A percentile compares a stretch with the other conserved stretches of the same genome.
phyloP scores from a whole-genome alignment of 2,113 vertebrate genomes.

The Artemisiospiza belli region DNA sequence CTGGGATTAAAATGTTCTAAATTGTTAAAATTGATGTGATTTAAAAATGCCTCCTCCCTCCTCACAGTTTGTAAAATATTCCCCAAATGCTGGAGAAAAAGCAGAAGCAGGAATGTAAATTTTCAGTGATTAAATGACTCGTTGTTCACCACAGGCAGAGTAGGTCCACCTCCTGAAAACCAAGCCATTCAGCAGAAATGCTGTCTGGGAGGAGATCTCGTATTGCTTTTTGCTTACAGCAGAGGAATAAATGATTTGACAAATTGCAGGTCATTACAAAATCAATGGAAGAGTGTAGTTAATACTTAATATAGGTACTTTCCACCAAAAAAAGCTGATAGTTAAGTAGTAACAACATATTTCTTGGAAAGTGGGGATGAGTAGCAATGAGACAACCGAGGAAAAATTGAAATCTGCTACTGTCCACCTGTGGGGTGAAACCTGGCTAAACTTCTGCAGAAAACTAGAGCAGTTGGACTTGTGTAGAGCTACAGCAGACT shows the following conservation, averaged over 20 bases:
- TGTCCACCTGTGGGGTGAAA: not conserved
- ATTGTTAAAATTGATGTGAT: slow-evolving; percentile 19
- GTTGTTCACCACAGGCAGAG: not conserved
- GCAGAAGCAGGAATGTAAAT: slow-evolving; percentile 22
- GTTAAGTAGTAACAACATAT: not conserved
- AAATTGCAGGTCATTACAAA: not conserved
- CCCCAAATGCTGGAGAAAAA: not conserved
- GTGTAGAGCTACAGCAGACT: not conserved
- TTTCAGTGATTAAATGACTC: not conserved
- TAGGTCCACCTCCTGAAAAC: not conserved
- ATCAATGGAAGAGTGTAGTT: not conserved
- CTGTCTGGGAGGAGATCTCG: not conserved
- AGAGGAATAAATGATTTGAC: not conserved
- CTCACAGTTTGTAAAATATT: slow-evolving; percentile 1
- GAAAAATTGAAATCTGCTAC: not conserved
- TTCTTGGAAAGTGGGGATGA: not conserved
- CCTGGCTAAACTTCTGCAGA: not conserved
- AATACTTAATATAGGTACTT: not conserved
- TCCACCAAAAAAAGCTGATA: not conserved
- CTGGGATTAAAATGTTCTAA: slow-evolving; percentile 33
- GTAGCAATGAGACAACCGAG: not conserved
- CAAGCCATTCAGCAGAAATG: not conserved
- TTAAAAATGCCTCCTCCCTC: slow-evolving; percentile 38
- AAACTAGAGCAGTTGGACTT: not conserved
- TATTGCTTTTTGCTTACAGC: not conserved